A percentile compares a stretch with the other conserved stretches of the same genome.
Evolutionary conservation across 1,140 invertebrate species (phyloP).

Genomic region (Idris sp.): DNA sequence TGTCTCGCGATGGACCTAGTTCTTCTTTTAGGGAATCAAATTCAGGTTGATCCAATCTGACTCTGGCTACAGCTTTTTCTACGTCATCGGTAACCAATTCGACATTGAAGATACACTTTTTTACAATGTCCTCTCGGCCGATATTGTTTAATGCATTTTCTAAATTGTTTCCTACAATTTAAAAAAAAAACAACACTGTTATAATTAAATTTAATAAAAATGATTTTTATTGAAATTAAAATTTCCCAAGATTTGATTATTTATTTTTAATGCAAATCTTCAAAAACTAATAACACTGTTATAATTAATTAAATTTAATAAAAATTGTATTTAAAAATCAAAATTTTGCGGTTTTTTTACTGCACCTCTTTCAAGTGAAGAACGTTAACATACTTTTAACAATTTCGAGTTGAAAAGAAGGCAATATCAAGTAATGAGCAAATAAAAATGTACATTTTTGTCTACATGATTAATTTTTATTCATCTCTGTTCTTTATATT

Average conservation of each 20-base stretch:
- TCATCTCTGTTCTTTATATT: constrained; percentile 13
- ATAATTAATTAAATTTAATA: too few species aligned
- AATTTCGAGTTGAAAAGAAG: constrained; percentile 3
- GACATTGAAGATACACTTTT: constrained; percentile 92
- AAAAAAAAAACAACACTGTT: constrained; percentile 12
- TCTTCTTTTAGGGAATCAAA: constrained; percentile 87
- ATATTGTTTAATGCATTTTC: constrained; percentile 93
- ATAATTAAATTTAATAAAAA: background rate
- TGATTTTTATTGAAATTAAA: constrained; percentile 1
- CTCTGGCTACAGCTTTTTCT: constrained; percentile 87
- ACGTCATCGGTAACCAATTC: constrained; percentile 88
- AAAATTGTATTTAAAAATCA: too few species aligned
- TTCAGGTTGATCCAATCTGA: constrained; percentile 86
- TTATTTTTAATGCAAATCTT: too few species aligned
- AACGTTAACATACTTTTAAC: too few species aligned
- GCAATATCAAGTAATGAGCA: constrained; percentile 8
- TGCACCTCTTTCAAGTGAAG: too few species aligned
- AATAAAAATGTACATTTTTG: constrained; percentile 7
- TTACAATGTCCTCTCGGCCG: constrained; percentile 94
- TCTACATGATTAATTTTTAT: constrained; percentile 12
- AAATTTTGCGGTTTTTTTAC: too few species aligned
- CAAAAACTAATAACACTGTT: too few species aligned
- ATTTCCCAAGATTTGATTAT: constrained; percentile 1
- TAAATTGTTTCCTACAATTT: constrained; percentile 86
- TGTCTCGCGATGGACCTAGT: constrained; percentile 83